Conservation (phyloP, 2,888 invertebrate genomes). For the Pocota personata region DNA sequence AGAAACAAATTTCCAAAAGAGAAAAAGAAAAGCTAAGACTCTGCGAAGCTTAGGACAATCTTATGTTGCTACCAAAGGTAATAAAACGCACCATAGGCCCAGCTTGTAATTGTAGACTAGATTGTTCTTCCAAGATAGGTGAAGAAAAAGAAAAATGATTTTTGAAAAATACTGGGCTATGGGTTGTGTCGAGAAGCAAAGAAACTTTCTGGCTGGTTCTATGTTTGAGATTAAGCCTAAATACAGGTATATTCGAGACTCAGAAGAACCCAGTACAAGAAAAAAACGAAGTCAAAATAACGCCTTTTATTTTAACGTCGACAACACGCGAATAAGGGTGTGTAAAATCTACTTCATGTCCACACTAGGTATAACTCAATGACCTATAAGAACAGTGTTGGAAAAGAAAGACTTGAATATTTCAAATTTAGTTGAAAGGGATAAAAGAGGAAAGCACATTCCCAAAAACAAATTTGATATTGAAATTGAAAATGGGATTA, state of each 20-base stretch:
- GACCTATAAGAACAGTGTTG: slow-evolving; percentile 15
- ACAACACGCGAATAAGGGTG: slow-evolving; percentile 10
- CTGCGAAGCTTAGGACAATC: slow-evolving; percentile 13
- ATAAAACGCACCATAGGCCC: slow-evolving; percentile 15
- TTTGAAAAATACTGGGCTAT: slow-evolving; percentile 25
- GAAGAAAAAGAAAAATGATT: neutral
- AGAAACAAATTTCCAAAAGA: neutral
- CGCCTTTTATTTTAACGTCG: slow-evolving; percentile 15
- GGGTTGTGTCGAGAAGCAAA: slow-evolving; percentile 26
- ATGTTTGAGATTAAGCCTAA: slow-evolving; percentile 15
- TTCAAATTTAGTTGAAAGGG: neutral
- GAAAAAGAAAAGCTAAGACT: slow-evolving; percentile 9
- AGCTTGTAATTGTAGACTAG: slow-evolving; percentile 29
- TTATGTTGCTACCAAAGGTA: slow-evolving; percentile 17
- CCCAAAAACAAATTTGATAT: slow-evolving; percentile 18
- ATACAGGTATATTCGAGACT: slow-evolving; percentile 21
- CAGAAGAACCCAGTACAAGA: neutral
- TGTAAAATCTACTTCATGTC: slow-evolving; percentile 20
- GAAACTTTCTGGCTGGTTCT: slow-evolving; percentile 22
- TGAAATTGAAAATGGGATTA: slow-evolving; percentile 12
- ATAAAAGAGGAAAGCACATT: slow-evolving; percentile 24
- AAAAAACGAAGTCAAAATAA: slow-evolving; percentile 24
- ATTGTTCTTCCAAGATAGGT: slow-evolving; percentile 14
- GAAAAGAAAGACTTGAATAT: slow-evolving; percentile 22
- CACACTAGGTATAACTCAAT: slow-evolving; percentile 38